phyloP scores from a whole-genome alignment of 1,140 invertebrate species.

The Drosophila parabipectinata region DNA sequence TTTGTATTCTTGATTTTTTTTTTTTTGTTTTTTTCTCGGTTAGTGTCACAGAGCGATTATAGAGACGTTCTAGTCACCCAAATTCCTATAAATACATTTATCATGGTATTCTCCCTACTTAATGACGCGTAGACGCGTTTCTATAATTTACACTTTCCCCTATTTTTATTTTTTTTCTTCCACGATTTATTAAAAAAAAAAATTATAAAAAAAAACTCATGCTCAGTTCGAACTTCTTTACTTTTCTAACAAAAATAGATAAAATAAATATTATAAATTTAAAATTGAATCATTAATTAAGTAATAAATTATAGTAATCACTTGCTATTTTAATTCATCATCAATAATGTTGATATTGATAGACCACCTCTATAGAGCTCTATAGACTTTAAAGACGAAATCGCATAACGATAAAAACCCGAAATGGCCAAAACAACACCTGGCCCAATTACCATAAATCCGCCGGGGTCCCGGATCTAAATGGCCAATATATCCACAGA shows the following conservation, averaged over 20 bases:
- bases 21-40: conserved; percentile 58
- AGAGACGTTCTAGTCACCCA: conserved; percentile 77
- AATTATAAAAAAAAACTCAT: not conserved
- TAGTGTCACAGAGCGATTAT: conserved; percentile 79
- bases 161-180: conserved; percentile 27
- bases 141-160: conserved; percentile 77
- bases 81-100: conserved; percentile 81
- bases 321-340: too few relatives aligned
- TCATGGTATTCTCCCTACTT: conserved; percentile 81
- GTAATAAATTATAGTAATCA: too few relatives aligned
- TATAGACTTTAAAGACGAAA: conserved; percentile 1
- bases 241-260: too few relatives aligned
- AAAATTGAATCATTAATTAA: too few relatives aligned
- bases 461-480: conserved; percentile 4
- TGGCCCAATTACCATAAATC: conserved; percentile 50
- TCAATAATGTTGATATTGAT: too few relatives aligned
- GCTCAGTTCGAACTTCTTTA: too few relatives aligned
- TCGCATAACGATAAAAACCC: conserved; percentile 3
- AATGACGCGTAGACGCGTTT: conserved; percentile 75
- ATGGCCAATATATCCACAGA: conserved; percentile 15
- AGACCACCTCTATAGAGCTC: not conserved
- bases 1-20: conserved; percentile 28
- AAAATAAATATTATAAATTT: too few relatives aligned
- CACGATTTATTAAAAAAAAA: conserved; percentile 56
- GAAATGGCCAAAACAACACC: conserved; percentile 30